These are phyloP conservation scores for Micromesistius poutassou DNA, from an alignment of 2,797 vertebrate genomes.

Conservation along the genomic window DNA sequence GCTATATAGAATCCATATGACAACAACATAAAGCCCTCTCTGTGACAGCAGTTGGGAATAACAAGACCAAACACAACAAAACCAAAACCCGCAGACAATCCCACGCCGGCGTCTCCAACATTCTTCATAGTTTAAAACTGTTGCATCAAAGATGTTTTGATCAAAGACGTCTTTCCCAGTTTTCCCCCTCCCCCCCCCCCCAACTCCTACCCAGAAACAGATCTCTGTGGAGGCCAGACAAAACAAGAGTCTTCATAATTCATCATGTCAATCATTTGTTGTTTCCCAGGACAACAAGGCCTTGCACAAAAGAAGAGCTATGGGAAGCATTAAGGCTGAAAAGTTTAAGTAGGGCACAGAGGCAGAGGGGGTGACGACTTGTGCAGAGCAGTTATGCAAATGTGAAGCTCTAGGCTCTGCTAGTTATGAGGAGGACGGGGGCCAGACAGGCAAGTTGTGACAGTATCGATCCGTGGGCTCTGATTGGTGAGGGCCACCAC, in stretches of 20 bases:
- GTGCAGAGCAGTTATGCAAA: neutral
- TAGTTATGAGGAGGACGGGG: neutral
- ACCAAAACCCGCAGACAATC: neutral
- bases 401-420: neutral
- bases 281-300: slow-evolving; percentile 54
- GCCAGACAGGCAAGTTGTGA: neutral
- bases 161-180: neutral
- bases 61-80: neutral
- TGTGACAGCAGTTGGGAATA: neutral
- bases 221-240: slow-evolving; percentile 39
- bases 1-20: neutral
- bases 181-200: neutral
- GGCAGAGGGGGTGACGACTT: neutral
- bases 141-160: slow-evolving; percentile 1
- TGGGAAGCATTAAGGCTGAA: neutral
- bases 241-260: slow-evolving; percentile 37
- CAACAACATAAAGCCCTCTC: neutral
- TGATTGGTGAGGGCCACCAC: neutral
- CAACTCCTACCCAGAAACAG: neutral
- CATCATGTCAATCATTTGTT: slow-evolving; percentile 54
- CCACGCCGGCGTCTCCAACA: neutral
- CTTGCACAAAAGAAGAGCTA: slow-evolving; percentile 55
- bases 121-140: neutral
- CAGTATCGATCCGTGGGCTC: neutral
- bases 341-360: neutral